Base-by-base conservation (phyloP, 2,888 invertebrate genomes). In the Cephus nigrinus region DNA sequence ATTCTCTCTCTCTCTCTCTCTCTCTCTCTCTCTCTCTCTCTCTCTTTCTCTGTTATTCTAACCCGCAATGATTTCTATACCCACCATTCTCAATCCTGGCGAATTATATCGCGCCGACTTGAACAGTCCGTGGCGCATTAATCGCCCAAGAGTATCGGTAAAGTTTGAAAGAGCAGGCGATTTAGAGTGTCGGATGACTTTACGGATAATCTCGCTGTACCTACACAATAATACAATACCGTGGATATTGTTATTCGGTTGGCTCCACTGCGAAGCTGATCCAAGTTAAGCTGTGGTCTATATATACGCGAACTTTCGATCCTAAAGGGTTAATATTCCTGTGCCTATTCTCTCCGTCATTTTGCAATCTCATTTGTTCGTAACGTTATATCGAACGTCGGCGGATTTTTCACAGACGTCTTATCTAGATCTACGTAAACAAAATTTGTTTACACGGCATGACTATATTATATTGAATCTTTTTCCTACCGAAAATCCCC, bases 221-320 rank as follows among this genome's bases (percentile, higher is more conserved):
- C 55, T 55, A 55, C 55, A 9, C 9, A 55, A 55, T 23, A 55
- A 55, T 23, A 55, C 15, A 55, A 55, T 23, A 55, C 23, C 83
- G 75, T 77, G 73, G 80, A 80, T 82, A 86, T 87, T 87, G 83
- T 87, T 86, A 85, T 86, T 85, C 85, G 84, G 82, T 82, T 82
- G 81, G 83, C 82, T 83, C 83, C 84, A 81, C 81, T 71, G 82
- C 78, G 76, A 79, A 83, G 81, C 82, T 85, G 84, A 84, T 75
- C 75, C 80, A 82, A 83, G 84, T 84, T 82, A 71, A 85, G 83
- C 82, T 84, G 84, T 83, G 83, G 84, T 83, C 84, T 85, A 85
- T 83, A 85, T 83, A 83, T 55, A 9, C 85, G 79, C 77, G 80
- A 81, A 78, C 79, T 77, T 76, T 80, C 55, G 23, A 9, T 55